Base-by-base conservation (phyloP, 2,797 vertebrate genomes). In the Myioborus miniatus region DNA sequence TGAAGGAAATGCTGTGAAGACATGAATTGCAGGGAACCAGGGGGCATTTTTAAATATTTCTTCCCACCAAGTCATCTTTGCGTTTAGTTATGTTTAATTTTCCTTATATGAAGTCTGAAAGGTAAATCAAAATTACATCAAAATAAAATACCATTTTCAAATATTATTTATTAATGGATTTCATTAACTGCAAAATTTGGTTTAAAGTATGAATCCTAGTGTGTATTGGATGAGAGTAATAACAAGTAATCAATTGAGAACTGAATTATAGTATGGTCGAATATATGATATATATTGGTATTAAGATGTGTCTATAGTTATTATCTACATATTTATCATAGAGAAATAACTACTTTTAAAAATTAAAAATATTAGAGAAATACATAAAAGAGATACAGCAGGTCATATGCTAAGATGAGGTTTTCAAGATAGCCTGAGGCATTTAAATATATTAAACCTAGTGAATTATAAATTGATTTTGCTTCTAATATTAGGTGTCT, bases 241-340 rank as follows among this genome's bases (percentile, higher is more conserved):
- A 22, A 24, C 8, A 59, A 39, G 6, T 34, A 72, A 62, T 15
- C 17, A 26, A n/a, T 17, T 27, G 10, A 70, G 68, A 79, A 85
- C 3, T 71, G 15, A 3, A 41, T 56, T 2, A 27, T 68, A 1
- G 4, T n/a, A 1, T 55, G 30, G 21, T 55, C 11, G 2, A 19
- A 62, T 69, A 22, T 27, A 34, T 53, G 1, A 22, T 72, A 1
- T 60, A 4, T 47, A 30, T 29, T 68, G 15, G 2, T 46, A 55
- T 55, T 77, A 80, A 55, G 11, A 39, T 72, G 7, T 75, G 8
- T 36, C 37, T 64, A 1, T 44, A 37, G 49, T 49, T n/a, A 36
- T 77, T 72, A 62, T 15, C 4, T 41, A 8, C 19, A 17, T 36
- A 58, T 70, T 60, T 82, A 27, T 27, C 6, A 16, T 20, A 37